phyloP scores from a whole-genome alignment of 2,113 vertebrate genomes.

The Xyrauchen texanus region DNA sequence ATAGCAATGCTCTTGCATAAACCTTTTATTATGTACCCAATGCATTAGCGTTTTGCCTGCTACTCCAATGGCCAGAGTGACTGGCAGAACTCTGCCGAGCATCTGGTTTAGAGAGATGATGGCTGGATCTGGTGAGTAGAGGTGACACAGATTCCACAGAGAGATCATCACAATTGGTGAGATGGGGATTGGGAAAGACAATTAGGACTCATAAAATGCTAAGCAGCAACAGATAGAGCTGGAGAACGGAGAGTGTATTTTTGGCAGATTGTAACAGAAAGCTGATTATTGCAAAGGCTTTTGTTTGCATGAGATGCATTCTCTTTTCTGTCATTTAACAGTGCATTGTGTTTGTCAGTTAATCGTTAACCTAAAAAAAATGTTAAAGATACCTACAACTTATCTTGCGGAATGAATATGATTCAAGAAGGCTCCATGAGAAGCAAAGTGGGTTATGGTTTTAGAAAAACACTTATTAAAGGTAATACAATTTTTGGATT shows the following conservation, averaged over 20 bases:
- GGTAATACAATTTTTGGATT: too few species aligned
- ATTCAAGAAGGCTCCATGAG: too few species aligned
- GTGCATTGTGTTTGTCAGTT: background rate
- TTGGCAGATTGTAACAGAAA: conserved; percentile 73
- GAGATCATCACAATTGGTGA: conserved; percentile 61
- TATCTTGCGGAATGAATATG: too few species aligned
- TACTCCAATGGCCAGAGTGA: conserved; percentile 1
- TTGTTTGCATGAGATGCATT: conserved; percentile 43
- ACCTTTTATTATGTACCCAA: conserved; percentile 11
- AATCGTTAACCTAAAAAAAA: background rate
- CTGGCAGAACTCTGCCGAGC: conserved; percentile 59
- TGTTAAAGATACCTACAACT: too few species aligned
- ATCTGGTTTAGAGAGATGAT: conserved; percentile 71
- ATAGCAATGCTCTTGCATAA: background rate
- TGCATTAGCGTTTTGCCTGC: conserved; percentile 5
- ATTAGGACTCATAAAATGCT: conserved; percentile 72
- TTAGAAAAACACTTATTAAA: too few species aligned
- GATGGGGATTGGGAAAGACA: conserved; percentile 70
- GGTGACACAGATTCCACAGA: conserved; percentile 73
- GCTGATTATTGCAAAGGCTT: conserved; percentile 72
- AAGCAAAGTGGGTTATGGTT: too few species aligned
- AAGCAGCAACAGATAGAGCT: conserved; percentile 59
- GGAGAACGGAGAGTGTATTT: conserved; percentile 69
- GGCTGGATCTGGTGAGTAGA: conserved; percentile 70
- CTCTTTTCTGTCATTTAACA: conserved; percentile 26